A percentile compares a stretch with the other conserved stretches of the same genome.
Conservation (phyloP, 2,113 vertebrate genomes). For the Dascyllus trimaculatus region DNA sequence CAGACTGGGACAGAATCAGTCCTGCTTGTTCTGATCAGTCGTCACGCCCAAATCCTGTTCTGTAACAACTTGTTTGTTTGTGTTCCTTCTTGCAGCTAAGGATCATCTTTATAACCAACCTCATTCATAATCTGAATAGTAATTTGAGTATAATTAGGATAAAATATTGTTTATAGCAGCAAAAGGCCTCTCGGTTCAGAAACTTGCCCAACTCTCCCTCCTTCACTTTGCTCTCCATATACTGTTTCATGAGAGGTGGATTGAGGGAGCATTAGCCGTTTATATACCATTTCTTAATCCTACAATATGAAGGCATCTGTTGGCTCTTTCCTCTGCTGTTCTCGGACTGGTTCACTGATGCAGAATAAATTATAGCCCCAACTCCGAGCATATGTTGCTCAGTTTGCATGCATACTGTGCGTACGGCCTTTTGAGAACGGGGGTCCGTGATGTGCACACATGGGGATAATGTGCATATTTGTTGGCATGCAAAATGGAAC, state of each 20-base stretch:
- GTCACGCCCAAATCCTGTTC: no score
- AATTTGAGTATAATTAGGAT: background rate
- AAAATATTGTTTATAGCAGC: background rate
- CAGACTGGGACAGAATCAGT: no score
- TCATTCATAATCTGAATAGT: background rate
- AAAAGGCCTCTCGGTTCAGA: conserved; percentile 9
- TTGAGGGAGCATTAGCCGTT: conserved; percentile 18
- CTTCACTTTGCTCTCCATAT: conserved; percentile 2
- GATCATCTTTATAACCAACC: no score
- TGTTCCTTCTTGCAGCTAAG: no score
- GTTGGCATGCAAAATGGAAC: conserved; percentile 24
- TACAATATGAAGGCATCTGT: conserved; percentile 37
- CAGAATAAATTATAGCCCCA: conserved; percentile 55
- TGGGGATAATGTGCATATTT: conserved; percentile 15
- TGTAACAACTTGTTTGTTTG: no score
- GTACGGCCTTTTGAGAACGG: conserved; percentile 16
- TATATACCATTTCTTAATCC: conserved; percentile 39
- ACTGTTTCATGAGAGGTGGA: background rate
- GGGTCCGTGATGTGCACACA: background rate
- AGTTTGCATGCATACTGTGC: conserved; percentile 25
- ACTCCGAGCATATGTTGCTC: conserved; percentile 60
- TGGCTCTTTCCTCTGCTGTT: conserved; percentile 31
- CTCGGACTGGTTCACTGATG: conserved; percentile 22
- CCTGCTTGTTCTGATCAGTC: no score
- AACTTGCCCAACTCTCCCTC: background rate